Evolutionary conservation across 2,888 invertebrate genomes (phyloP).

Genomic region (Pimpla rufipes): DNA sequence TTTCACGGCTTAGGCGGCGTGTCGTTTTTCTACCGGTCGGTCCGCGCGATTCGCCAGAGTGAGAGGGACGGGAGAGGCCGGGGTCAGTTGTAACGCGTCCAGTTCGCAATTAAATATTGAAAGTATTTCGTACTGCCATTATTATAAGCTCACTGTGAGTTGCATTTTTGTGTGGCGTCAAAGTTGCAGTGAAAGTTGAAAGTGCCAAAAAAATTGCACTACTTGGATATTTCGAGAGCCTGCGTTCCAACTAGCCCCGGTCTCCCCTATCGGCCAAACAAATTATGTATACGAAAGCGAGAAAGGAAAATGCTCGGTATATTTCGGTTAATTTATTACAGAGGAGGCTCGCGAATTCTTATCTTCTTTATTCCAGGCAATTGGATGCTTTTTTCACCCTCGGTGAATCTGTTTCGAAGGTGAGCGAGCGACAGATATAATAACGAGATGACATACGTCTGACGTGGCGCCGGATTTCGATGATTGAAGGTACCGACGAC

Average conservation of each 20-base stretch:
- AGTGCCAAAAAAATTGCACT: too few species aligned
- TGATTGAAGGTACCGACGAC: slow-evolving; percentile 27
- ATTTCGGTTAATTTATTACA: background rate
- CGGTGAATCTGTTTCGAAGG: background rate
- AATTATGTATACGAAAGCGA: slow-evolving; percentile 7
- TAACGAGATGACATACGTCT: background rate
- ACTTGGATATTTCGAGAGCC: too few species aligned
- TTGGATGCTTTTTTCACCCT: background rate
- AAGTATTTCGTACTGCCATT: too few species aligned
- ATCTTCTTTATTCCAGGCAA: background rate
- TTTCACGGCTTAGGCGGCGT: slow-evolving; percentile 75
- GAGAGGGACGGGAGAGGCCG: too few species aligned
- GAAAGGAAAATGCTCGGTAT: background rate
- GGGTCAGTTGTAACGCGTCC: too few species aligned
- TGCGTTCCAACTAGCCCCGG: too few species aligned
- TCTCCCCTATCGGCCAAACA: background rate
- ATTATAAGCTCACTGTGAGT: too few species aligned
- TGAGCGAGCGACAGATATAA: too few species aligned
- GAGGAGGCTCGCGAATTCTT: background rate
- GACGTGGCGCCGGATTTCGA: background rate
- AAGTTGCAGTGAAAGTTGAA: too few species aligned
- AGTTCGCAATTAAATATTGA: too few species aligned
- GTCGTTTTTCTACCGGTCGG: slow-evolving; percentile 71
- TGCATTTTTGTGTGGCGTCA: too few species aligned
- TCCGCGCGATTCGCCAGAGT: too few species aligned